Base-by-base conservation (phyloP, 35 echinoderm and acorn worm species). In the Antedon bifida region DNA sequence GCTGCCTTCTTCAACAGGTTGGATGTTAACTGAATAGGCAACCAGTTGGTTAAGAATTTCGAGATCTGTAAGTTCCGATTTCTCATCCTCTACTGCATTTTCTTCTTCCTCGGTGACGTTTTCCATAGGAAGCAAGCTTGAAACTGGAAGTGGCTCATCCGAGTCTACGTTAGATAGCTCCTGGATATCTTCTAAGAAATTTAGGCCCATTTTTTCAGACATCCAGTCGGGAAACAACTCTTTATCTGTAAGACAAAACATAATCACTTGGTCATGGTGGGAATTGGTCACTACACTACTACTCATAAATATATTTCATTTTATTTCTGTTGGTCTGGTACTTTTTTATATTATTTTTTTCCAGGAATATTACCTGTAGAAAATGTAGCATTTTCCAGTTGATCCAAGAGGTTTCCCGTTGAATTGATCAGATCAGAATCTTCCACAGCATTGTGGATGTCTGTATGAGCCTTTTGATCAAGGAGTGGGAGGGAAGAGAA, bases 151-250 rank as follows among this genome's bases (percentile, higher is more conserved):
- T 19, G 23, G 9, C 9, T 64, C 51, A 19, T 5, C 39, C 16
- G 16, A 5, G 16, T 5, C 5, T 44, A 8, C 39, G 16, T 44
- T 16, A 8, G 39, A 44, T 16, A 44, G 39, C 16, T 44, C 39
- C 51, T 64, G 51, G 51, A 64, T 23, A 64, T 64, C 51, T 21
- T 64, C 51, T 26, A 64, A 21, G 51, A 64, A 64, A 34, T 78
- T 79, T 36, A 96, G 35, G 44, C 83, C 55, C 36, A 96, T 77
- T 35, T 96, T 96, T 74, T 91, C 89, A 14, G 93, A 96, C 93
- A 96, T 96, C 93, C 93, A 96, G 44, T 96, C 89, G 64, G 93
- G 93, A 36, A 96, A 90, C 30, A 87, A 83, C 34, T 91, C 84
- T 31, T 86, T 74, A 36, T 73, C 86, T 96, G 83, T 29, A 90